Conservation (phyloP, 2,797 vertebrate genomes). For the Danionella dracula region DNA sequence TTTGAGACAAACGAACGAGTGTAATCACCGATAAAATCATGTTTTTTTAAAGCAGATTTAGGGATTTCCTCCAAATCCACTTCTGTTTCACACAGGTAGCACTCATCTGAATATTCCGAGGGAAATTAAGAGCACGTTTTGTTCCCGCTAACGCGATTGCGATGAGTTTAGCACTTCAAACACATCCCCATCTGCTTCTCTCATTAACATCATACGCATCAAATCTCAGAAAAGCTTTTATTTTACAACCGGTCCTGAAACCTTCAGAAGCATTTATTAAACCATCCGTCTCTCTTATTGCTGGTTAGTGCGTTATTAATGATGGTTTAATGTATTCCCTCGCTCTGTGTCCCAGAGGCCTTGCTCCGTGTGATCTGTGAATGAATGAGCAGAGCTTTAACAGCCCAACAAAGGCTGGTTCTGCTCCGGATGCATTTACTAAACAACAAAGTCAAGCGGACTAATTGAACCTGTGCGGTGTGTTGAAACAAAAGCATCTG, state of each 20-base stretch:
- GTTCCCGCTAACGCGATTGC: background rate
- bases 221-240: conserved; percentile 6
- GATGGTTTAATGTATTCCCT: conserved; percentile 23
- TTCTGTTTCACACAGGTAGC: too few species aligned
- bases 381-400: conserved; percentile 12
- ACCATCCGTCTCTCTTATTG: conserved; percentile 17
- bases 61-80: too few species aligned
- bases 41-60: too few species aligned
- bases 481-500: too few species aligned
- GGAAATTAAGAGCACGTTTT: background rate
- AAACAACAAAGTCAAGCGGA: conserved; percentile 1
- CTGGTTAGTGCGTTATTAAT: conserved; percentile 21
- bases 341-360: background rate
- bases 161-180: conserved; percentile 25
- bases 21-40: too few species aligned
- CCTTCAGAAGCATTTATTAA: conserved; percentile 28
- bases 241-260: background rate
- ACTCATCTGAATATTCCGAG: background rate
- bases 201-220: conserved; percentile 16
- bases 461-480: background rate
- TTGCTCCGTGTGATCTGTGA: background rate
- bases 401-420: background rate
- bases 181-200: conserved; percentile 6
- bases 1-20: too few species aligned
- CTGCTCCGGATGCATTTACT: background rate